phyloP scores from a whole-genome alignment of 2,888 invertebrate genomes.

The Neoascia interrupta region DNA sequence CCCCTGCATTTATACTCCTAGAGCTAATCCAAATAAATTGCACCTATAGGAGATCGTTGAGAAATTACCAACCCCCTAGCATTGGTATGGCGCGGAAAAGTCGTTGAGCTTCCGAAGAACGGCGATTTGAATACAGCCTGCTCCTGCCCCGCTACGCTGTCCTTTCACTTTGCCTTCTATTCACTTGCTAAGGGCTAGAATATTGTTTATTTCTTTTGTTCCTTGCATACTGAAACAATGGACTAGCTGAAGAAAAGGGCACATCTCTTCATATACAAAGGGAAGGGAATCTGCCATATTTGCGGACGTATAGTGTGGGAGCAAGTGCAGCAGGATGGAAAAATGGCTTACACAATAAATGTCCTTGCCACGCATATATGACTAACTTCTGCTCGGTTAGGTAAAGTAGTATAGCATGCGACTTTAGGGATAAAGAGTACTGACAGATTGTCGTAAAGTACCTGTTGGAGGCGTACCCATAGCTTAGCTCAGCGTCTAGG shows the following conservation, averaged over 20 bases:
- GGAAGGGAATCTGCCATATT: slow-evolving; percentile 34
- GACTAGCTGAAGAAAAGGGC: neutral
- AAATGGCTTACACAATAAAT: slow-evolving; percentile 58
- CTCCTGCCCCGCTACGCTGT: neutral
- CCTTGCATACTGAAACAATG: slow-evolving; percentile 49
- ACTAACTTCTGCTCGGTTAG: slow-evolving; percentile 54
- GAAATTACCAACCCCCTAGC: slow-evolving; percentile 38
- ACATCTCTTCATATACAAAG: neutral
- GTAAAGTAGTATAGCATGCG: neutral
- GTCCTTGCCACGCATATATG: slow-evolving; percentile 56
- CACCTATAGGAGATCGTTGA: slow-evolving; percentile 64
- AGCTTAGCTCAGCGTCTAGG: too few species aligned
- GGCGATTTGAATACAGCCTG: neutral
- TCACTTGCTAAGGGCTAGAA: slow-evolving; percentile 7
- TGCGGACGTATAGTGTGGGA: neutral
- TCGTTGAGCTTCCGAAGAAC: neutral
- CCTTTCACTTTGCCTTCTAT: slow-evolving; percentile 6
- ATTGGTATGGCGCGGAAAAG: neutral
- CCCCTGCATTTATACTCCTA: slow-evolving; percentile 25
- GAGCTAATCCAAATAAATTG: slow-evolving; percentile 67
- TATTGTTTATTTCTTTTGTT: slow-evolving; percentile 33
- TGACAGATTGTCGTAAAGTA: slow-evolving; percentile 47
- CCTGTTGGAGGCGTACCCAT: slow-evolving; percentile 31
- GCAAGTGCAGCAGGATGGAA: slow-evolving; percentile 30
- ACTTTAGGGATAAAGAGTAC: slow-evolving; percentile 1